Conservation (phyloP, 2,888 invertebrate species). For the Nebria brevicollis region DNA sequence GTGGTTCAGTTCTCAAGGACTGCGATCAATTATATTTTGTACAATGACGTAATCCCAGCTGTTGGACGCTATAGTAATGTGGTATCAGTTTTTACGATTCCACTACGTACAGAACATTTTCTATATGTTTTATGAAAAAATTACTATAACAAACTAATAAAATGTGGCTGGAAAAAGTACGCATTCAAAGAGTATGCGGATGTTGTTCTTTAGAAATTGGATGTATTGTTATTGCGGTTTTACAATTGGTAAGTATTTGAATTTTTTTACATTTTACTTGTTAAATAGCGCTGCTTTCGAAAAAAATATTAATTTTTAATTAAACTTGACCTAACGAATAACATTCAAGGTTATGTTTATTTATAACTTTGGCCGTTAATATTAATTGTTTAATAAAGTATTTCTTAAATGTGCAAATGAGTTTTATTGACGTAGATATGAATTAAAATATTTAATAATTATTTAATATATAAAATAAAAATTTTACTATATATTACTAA, state of each 20-base stretch:
- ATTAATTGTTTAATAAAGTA: too few relatives aligned
- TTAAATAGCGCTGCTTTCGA: neutral
- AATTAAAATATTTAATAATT: too few relatives aligned
- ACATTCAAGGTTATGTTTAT: neutral
- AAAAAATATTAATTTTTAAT: neutral
- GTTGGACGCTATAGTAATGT: neutral
- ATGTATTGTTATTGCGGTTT: constrained; percentile 3
- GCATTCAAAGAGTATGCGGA: neutral
- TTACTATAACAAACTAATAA: neutral
- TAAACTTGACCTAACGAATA: neutral
- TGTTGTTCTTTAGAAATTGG: constrained; percentile 1
- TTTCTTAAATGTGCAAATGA: too few relatives aligned
- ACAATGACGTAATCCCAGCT: neutral
- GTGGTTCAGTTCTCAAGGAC: neutral
- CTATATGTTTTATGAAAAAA: neutral
- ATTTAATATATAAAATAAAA: too few relatives aligned
- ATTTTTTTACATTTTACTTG: neutral
- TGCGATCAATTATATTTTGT: neutral
- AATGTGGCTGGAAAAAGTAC: constrained; percentile 14
- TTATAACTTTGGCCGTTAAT: neutral
- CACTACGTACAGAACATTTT: neutral
- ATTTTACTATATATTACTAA: too few relatives aligned
- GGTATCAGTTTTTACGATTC: neutral
- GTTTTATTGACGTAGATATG: too few relatives aligned
- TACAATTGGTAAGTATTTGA: constrained; percentile 6